These are phyloP conservation scores for Ceramica pisi DNA, from an alignment of 2,888 invertebrate species.

Conservation along the genomic window DNA sequence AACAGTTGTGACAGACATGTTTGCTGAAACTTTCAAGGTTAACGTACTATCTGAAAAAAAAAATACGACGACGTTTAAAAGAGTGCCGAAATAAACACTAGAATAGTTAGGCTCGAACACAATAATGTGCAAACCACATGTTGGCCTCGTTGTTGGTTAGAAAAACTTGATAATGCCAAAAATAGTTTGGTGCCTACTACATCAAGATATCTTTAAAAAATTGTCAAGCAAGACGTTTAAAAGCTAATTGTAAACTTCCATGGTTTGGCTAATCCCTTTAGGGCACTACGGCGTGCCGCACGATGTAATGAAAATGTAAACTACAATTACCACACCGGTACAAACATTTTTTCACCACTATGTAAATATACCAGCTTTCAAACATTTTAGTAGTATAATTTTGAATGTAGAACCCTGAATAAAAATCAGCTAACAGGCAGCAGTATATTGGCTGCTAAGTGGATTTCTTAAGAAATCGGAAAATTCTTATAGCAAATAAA, in stretches of 20 bases:
- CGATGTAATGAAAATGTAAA: no score
- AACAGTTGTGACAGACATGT: slow-evolving; percentile 13
- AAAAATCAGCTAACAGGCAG: neutral
- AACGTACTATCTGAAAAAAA: neutral
- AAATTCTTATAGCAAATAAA: slow-evolving; percentile 2
- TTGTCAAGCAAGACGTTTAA: neutral
- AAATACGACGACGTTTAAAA: neutral
- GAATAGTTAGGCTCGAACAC: neutral
- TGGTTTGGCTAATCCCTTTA: neutral
- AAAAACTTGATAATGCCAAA: slow-evolving; percentile 14
- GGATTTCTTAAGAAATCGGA: slow-evolving; percentile 7
- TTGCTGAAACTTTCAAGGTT: slow-evolving; percentile 6
- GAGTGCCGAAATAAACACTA: neutral
- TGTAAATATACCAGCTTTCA: neutral
- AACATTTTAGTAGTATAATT: neutral
- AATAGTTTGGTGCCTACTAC: neutral
- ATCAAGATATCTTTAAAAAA: neutral
- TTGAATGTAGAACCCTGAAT: neutral
- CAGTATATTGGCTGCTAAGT: slow-evolving; percentile 2
- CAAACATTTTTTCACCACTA: neutral
- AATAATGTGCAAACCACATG: slow-evolving; percentile 41
- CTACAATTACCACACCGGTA: no score
- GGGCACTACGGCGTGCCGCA: neutral
- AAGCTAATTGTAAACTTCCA: neutral
- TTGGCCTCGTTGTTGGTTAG: neutral